Evolutionary conservation across 2,797 vertebrate genomes (phyloP), one percentile per base, ranked within the genome.

Genomic region (Enteromius mattozi): DNA sequence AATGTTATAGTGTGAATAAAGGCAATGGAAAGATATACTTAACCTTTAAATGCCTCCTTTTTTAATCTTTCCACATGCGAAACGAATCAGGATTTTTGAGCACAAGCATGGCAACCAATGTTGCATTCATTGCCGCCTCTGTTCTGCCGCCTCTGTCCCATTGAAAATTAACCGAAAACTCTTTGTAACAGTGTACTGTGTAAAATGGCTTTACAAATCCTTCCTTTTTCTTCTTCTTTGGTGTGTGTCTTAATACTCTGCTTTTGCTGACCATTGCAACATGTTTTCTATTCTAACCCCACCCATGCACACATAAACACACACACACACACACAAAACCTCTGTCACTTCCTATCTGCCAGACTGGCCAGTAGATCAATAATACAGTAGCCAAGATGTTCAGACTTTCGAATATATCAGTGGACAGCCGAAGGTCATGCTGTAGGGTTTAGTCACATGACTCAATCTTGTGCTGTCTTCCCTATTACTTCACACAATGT

Each of bases 291-390:
- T 40, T 37, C 63, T 45, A 19, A 6, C 77, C 56, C 9, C n/a
- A 21, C 42, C 33, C n/a, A 10, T 17, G 0, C 40, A 45, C 54
- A 12, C 16, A 30, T 17, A 66, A 40, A 63, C 49, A 17, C 40
- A 69, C 14, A n/a, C 17, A n/a, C 17, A 51, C 45, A 30, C 35
- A 70, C 65, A 83, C 49, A 45, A 27, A 42, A 42, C 27, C 24
- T 70, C 82, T 83, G 75, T 78, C 65, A 70, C 75, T 78, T 83
- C 37, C 65, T 70, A 83, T 83, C 74, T 70, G 49, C 65, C 13
- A n/a, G 74, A 83, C 17, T 56, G 75, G 40, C 74, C 82, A 78
- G 82, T 59, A 84, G 54, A 84, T 84, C 83, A 84, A 79, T 84
- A 79, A 84, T 84, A 84, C 21, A 84, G 66, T 61, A 45, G 49